Evolutionary conservation across 2,888 invertebrate species (phyloP).

Genomic region (Pegoplata infirma): DNA sequence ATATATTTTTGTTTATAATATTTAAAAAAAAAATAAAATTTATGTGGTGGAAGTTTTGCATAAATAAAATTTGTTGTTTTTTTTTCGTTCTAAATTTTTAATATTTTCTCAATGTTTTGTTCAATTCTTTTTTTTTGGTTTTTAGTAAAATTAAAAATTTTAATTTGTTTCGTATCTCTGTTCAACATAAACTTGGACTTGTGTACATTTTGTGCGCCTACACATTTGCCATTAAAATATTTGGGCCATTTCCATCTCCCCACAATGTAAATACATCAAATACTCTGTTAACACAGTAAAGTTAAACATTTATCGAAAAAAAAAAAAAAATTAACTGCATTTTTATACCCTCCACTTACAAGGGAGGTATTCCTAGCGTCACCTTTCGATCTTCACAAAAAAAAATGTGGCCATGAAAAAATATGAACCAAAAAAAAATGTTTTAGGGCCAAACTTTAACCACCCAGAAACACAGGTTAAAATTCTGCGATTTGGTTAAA

Average conservation of each 20-base stretch:
- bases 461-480: too few species aligned
- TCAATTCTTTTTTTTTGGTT: slow-evolving; percentile 21
- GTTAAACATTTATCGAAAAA: too few species aligned
- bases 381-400: too few species aligned
- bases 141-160: background rate
- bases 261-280: slow-evolving; percentile 29
- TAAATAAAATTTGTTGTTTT: slow-evolving; percentile 34
- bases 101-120: slow-evolving; percentile 49
- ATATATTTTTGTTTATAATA: slow-evolving; percentile 1
- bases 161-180: slow-evolving; percentile 40
- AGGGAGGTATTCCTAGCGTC: too few species aligned
- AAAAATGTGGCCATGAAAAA: too few species aligned
- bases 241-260: slow-evolving; percentile 56
- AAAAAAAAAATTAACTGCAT: too few species aligned
- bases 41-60: slow-evolving; percentile 42
- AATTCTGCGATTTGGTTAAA: too few species aligned
- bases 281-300: too few species aligned
- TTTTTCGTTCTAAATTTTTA: slow-evolving; percentile 46
- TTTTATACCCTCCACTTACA: too few species aligned
- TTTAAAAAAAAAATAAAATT: background rate
- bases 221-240: slow-evolving; percentile 62
- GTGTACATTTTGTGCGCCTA: slow-evolving; percentile 63
- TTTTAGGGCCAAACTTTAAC: too few species aligned
- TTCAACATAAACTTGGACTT: slow-evolving; percentile 68
- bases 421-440: too few species aligned